Percentiles rank a stretch among this genome's conserved stretches.
phyloP scores from a whole-genome alignment of 2,113 vertebrate species.

The Macrotus californicus region DNA sequence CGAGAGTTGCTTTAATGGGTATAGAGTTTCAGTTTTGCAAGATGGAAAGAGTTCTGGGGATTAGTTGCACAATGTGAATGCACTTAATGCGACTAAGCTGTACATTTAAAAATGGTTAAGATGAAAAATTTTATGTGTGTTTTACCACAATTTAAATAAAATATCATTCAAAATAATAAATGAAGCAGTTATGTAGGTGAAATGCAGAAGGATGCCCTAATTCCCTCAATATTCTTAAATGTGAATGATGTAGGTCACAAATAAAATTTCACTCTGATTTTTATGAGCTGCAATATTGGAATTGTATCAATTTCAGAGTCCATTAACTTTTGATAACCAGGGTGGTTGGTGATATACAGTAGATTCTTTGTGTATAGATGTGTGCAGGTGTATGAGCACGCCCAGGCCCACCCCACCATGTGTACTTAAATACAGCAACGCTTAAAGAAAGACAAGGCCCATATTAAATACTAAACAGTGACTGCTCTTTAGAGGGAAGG shows the following conservation, averaged over 20 bases:
- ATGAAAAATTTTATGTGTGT: background rate
- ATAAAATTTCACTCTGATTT: constrained; percentile 68
- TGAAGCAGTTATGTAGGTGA: background rate
- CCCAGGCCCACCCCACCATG: background rate
- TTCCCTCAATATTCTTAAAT: constrained; percentile 67
- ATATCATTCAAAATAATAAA: background rate
- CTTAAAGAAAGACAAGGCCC: constrained; percentile 48
- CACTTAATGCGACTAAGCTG: background rate
- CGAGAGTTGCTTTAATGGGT: background rate
- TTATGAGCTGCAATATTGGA: constrained; percentile 75
- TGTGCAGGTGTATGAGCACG: background rate
- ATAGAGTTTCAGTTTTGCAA: constrained; percentile 15
- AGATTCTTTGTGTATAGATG: background rate
- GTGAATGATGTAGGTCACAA: constrained; percentile 74
- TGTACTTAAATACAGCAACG: constrained; percentile 35
- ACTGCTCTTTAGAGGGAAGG: constrained; percentile 39
- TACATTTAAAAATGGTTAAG: background rate
- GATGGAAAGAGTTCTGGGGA: background rate
- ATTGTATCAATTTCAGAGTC: constrained; percentile 80
- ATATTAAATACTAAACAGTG: constrained; percentile 46
- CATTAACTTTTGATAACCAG: constrained; percentile 80
- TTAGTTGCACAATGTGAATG: background rate
- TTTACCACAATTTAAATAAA: background rate
- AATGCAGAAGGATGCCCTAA: constrained; percentile 56
- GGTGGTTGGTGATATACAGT: constrained; percentile 58